phyloP scores from a whole-genome alignment of 2,797 vertebrate genomes.

The Tiaroga cobitis region DNA sequence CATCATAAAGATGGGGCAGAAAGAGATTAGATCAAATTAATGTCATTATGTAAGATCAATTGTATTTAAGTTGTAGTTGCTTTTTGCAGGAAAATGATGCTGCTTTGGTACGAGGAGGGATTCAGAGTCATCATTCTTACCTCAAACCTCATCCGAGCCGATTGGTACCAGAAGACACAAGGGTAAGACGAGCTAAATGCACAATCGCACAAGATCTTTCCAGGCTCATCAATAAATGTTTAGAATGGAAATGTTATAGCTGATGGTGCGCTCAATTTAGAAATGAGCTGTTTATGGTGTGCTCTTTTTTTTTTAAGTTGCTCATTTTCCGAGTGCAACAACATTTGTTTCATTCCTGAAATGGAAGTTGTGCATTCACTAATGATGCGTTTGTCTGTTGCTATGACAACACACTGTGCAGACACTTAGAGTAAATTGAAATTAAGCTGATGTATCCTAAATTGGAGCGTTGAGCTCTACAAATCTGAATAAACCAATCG shows the following conservation, averaged over 20 bases:
- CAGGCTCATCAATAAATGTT: neutral
- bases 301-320: conserved; percentile 12
- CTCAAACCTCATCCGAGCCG: conserved; percentile 92
- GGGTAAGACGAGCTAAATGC: conserved; percentile 77
- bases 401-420: conserved; percentile 61
- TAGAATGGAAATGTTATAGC: conserved; percentile 3
- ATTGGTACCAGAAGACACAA: conserved; percentile 99
- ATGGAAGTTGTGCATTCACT: conserved; percentile 27
- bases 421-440: conserved; percentile 56
- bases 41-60: conserved; percentile 1
- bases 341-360: conserved; percentile 45
- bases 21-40: neutral
- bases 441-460: conserved; percentile 54
- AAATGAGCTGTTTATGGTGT: neutral
- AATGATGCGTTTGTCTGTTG: conserved; percentile 55
- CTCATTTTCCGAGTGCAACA: conserved; percentile 30
- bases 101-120: conserved; percentile 93
- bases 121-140: conserved; percentile 94
- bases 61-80: neutral
- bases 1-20: too few species aligned
- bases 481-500: conserved; percentile 25
- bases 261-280: neutral
- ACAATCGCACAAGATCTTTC: neutral
- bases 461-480: conserved; percentile 30
- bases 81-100: conserved; percentile 93